Conservation (phyloP, 1,140 invertebrate genomes). For the Ptiloglossa arizonensis region DNA sequence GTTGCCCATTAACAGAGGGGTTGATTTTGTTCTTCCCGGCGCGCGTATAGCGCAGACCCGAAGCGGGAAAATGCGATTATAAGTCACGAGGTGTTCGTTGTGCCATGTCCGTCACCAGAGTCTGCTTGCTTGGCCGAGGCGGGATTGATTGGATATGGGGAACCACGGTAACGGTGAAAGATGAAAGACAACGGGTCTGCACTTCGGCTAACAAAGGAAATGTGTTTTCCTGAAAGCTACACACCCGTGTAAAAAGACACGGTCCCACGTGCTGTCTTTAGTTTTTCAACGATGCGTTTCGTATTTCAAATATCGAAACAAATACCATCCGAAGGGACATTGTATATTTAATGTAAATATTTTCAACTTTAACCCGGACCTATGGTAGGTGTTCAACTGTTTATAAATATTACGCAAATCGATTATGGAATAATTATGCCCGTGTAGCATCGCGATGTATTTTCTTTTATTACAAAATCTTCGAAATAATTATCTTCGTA, state of each 20-base stretch:
- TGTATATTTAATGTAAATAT: too few species aligned
- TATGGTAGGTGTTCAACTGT: too few species aligned
- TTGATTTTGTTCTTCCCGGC: slow-evolving; percentile 73
- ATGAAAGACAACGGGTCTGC: slow-evolving; percentile 75
- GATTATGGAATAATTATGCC: too few species aligned
- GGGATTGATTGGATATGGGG: slow-evolving; percentile 79
- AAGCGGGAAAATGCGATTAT: slow-evolving; percentile 81
- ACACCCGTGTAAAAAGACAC: background rate
- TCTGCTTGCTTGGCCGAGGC: slow-evolving; percentile 30
- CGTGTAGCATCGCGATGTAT: too few species aligned
- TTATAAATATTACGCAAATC: too few species aligned
- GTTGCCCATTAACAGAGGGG: slow-evolving; percentile 79
- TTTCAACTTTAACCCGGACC: too few species aligned
- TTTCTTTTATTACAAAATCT: too few species aligned
- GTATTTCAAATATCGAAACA: too few species aligned
- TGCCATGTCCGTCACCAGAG: slow-evolving; percentile 51
- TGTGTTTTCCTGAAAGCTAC: slow-evolving; percentile 48
- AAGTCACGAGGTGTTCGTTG: slow-evolving; percentile 80
- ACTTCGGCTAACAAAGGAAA: slow-evolving; percentile 61
- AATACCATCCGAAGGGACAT: too few species aligned
- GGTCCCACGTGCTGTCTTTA: slow-evolving; percentile 14
- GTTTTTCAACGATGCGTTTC: too few species aligned
- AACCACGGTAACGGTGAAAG: slow-evolving; percentile 66
- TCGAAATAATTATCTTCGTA: too few species aligned
- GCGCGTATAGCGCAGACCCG: slow-evolving; percentile 55